phyloP scores from a whole-genome alignment of 1,140 invertebrate genomes.

The Macrocentrus cingulum region DNA sequence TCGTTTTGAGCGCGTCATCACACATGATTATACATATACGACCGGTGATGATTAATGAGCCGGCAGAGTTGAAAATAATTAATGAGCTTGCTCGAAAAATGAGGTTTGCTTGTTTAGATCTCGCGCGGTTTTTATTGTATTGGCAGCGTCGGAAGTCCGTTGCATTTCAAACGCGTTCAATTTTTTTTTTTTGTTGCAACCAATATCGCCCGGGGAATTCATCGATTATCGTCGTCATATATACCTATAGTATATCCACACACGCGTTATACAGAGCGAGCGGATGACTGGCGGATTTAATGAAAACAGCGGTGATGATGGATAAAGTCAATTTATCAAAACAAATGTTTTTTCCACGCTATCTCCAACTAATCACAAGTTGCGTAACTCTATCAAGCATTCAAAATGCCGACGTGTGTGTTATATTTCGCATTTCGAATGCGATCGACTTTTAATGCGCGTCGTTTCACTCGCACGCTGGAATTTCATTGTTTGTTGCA shows the following conservation, averaged over 20 bases:
- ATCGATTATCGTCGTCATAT: neutral
- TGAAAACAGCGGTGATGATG: conserved; percentile 8
- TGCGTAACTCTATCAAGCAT: conserved; percentile 12
- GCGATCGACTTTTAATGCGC: neutral
- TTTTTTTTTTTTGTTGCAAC: neutral
- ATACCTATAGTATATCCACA: neutral
- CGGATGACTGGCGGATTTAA: conserved; percentile 1
- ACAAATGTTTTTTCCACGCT: conserved; percentile 10
- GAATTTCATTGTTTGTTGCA: conserved; percentile 17
- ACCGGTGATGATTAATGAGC: too few relatives aligned
- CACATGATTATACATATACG: too few relatives aligned
- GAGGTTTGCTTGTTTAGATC: too few relatives aligned
- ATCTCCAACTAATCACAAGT: conserved; percentile 7
- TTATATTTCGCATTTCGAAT: conserved; percentile 14
- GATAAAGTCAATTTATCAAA: conserved; percentile 19
- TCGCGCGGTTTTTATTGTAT: too few relatives aligned
- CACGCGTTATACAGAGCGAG: neutral
- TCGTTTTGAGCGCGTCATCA: too few relatives aligned
- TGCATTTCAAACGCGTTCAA: too few relatives aligned
- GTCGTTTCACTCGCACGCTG: neutral
- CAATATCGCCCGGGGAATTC: too few relatives aligned
- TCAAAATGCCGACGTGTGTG: conserved; percentile 3
- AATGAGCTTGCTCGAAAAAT: too few relatives aligned
- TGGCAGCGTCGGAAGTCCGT: too few relatives aligned
- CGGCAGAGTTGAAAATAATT: too few relatives aligned